phyloP scores from a whole-genome alignment of 2,113 vertebrate genomes.

The Trematomus loennbergii region DNA sequence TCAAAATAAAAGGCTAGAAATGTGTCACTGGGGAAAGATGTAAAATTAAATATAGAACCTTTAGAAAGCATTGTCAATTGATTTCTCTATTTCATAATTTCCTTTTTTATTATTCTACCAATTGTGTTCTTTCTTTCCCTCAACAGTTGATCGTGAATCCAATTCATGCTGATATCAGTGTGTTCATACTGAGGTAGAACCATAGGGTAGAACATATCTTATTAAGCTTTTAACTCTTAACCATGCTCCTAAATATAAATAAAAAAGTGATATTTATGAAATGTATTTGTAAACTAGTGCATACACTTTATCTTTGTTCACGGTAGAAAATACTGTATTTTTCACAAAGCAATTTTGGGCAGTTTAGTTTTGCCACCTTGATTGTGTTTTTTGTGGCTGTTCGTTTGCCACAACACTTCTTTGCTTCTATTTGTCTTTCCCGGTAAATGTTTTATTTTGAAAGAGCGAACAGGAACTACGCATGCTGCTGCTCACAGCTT shows the following conservation, averaged over 20 bases:
- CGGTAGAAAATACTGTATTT: too few relatives aligned
- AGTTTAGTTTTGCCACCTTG: too few relatives aligned
- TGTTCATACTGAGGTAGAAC: neutral
- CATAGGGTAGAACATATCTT: neutral
- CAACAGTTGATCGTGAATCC: neutral
- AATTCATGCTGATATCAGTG: neutral
- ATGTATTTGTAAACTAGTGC: neutral
- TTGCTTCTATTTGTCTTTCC: neutral
- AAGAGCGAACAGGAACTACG: conserved; percentile 33
- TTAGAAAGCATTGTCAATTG: too few relatives aligned
- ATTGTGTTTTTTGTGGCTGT: too few relatives aligned
- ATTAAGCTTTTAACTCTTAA: neutral
- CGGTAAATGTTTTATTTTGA: conserved; percentile 60
- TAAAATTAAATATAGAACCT: neutral
- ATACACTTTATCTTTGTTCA: neutral
- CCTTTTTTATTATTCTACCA: neutral
- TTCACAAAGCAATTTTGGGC: too few relatives aligned
- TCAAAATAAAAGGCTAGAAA: conserved; percentile 1
- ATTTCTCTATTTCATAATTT: neutral
- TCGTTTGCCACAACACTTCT: too few relatives aligned
- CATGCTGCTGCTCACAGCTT: neutral
- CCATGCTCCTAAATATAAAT: neutral
- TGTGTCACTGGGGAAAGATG: neutral
- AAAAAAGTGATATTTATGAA: neutral
- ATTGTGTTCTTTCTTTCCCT: neutral